These are phyloP conservation scores for Eurypyga helias DNA, from an alignment of 2,113 vertebrate species.

Conservation along the genomic window DNA sequence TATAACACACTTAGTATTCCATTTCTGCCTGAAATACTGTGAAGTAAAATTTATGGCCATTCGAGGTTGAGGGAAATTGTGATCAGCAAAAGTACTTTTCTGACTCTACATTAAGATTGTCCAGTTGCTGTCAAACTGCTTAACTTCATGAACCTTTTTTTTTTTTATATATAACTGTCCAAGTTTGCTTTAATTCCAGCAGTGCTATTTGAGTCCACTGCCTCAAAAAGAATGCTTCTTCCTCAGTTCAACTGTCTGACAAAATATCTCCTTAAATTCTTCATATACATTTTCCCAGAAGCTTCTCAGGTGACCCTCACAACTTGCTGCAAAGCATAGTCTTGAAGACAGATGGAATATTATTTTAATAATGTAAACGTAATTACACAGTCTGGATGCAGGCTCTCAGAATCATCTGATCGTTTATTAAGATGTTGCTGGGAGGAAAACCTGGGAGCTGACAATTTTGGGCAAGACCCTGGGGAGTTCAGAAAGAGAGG, in stretches of 20 bases:
- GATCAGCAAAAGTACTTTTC: slow-evolving; percentile 18
- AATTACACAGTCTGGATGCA: background rate
- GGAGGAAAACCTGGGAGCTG: background rate
- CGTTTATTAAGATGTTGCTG: slow-evolving; percentile 3
- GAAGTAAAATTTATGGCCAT: background rate
- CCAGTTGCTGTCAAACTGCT: slow-evolving; percentile 3
- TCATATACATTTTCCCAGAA: background rate
- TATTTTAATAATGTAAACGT: slow-evolving; percentile 32
- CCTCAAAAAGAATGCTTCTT: background rate
- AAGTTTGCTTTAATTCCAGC: background rate
- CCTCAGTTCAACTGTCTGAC: background rate
- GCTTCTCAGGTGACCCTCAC: slow-evolving; percentile 8
- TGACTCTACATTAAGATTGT: background rate
- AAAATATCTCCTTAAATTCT: background rate
- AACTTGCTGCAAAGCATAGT: background rate
- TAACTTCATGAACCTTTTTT: background rate
- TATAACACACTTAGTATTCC: background rate
- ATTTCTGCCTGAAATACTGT: background rate
- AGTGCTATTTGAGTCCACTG: background rate
- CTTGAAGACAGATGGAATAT: slow-evolving; percentile 10
- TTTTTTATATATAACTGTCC: background rate
- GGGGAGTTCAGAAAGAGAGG: background rate
- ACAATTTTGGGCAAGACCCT: background rate
- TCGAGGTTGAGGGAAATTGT: background rate
- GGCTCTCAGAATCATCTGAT: background rate